Evolutionary conservation across 2,797 vertebrate genomes (phyloP), one percentile per base, ranked within the genome.

Genomic region (Dryobates pubescens): DNA sequence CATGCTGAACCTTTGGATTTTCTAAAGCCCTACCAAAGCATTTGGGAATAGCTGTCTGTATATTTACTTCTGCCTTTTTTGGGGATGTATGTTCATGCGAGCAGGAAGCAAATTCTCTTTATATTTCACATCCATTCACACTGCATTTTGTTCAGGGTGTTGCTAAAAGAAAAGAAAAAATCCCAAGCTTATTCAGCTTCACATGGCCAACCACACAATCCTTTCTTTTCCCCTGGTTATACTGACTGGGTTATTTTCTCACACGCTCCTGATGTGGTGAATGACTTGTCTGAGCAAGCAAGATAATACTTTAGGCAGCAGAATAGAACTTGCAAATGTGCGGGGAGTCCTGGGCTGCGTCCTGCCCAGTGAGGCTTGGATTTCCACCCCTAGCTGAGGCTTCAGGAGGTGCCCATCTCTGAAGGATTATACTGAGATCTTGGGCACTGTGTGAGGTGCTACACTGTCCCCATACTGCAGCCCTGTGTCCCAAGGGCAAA

Each of bases 201-300:
- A 86, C 94, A 91, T 77, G 91, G 88, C 90, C 75, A 89, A 82
- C 94, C 76, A 86, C 88, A 94, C 24, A 93, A 88, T 69, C 87
- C 36, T 83, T 69, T 82, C 63, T 89, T 94, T 94, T 80, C 84
- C 84, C 80, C 41, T 23, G 43, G 80, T 91, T 80, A 62, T 71
- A 84, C 62, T 10, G 45, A 92, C 93, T 49, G 80, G 38, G 74
- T 84, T 94, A 65, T 94, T 97, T 97, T 97, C 97, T 96, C 97
- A 97, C 95, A 96, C 36, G 20, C 90, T 91, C 93, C 91, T 67
- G 84, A 54, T 86, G 92, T 76, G 94, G 95, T 27, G 69, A 92
- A 67, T 16, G 76, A 92, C 97, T 95, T 97, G 97, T 94, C 96
- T 96, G 94, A 96, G 82, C 97, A 97, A 88, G 97, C 84, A 82